Conservation (phyloP, 2,797 vertebrate genomes). For the Anguilla megastoma region DNA sequence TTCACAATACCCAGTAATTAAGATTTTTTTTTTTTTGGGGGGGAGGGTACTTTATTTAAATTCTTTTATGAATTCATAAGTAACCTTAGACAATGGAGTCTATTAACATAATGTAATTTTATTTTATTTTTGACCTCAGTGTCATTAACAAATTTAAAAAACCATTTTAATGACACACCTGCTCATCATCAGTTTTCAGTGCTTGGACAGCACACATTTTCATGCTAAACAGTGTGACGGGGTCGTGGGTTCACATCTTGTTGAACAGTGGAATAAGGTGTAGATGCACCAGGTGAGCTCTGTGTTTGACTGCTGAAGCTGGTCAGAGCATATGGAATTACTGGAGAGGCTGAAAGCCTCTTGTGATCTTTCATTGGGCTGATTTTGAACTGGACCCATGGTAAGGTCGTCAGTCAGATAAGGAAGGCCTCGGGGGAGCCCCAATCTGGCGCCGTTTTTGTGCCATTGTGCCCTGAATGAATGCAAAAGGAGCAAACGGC, state of each 20-base stretch:
- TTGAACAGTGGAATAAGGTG: neutral
- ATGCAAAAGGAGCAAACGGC: constrained; percentile 22
- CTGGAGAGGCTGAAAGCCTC: neutral
- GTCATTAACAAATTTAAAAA: neutral
- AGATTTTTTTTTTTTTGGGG: neutral
- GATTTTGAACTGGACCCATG: neutral
- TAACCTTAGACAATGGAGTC: neutral
- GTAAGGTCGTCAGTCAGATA: constrained; percentile 27
- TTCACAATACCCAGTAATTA: neutral
- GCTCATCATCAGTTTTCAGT: neutral
- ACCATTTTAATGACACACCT: neutral
- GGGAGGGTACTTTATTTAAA: neutral
- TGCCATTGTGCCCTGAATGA: constrained; percentile 36
- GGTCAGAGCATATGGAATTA: neutral
- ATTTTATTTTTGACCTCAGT: neutral
- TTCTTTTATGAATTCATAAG: neutral
- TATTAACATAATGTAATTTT: too few relatives aligned
- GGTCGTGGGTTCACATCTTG: neutral
- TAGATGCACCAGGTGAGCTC: neutral
- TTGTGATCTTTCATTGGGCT: neutral
- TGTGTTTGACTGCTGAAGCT: neutral
- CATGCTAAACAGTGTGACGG: neutral
- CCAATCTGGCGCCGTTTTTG: constrained; percentile 23
- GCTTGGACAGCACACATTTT: neutral
- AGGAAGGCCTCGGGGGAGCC: constrained; percentile 16